Conservation (phyloP, 2,888 invertebrate genomes). For the Argyresthia goedartella region DNA sequence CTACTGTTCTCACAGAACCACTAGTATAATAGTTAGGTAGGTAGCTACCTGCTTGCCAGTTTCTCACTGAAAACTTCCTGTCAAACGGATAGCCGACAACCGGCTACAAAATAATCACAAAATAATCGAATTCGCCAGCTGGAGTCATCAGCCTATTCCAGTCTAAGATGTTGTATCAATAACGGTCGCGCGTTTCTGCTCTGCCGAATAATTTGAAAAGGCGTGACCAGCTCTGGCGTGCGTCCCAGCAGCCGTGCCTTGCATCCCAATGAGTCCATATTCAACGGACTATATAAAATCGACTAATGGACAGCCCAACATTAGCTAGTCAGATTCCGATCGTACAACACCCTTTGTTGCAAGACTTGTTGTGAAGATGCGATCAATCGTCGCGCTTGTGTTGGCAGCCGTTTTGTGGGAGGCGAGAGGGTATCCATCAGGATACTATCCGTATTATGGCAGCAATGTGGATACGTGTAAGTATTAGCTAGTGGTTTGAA, state of each 20-base stretch:
- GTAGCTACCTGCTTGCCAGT: no score
- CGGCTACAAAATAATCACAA: no score
- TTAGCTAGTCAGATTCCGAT: slow-evolving; percentile 31
- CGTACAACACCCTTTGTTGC: slow-evolving; percentile 31
- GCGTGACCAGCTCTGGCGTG: slow-evolving; percentile 25
- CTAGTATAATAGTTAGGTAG: no score
- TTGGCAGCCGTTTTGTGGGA: slow-evolving; percentile 39
- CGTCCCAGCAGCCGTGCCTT: slow-evolving; percentile 32
- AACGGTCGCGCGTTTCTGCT: slow-evolving; percentile 44
- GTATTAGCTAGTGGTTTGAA: slow-evolving; percentile 18
- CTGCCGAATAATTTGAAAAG: slow-evolving; percentile 43
- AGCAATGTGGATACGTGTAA: slow-evolving; percentile 50
- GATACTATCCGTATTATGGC: slow-evolving; percentile 50
- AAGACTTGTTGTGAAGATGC: slow-evolving; percentile 26
- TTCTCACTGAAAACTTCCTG: no score
- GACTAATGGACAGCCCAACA: slow-evolving; percentile 28
- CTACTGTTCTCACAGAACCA: no score
- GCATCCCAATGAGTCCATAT: slow-evolving; percentile 55
- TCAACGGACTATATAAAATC: slow-evolving; percentile 47
- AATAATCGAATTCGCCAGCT: no score
- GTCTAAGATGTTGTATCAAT: slow-evolving; percentile 41
- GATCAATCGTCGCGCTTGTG: slow-evolving; percentile 26
- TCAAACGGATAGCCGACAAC: no score
- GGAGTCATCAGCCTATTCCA: neutral
- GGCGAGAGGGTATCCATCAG: slow-evolving; percentile 33